Conservation (phyloP, 2,113 vertebrate species). For the Macquaria ambigua region DNA sequence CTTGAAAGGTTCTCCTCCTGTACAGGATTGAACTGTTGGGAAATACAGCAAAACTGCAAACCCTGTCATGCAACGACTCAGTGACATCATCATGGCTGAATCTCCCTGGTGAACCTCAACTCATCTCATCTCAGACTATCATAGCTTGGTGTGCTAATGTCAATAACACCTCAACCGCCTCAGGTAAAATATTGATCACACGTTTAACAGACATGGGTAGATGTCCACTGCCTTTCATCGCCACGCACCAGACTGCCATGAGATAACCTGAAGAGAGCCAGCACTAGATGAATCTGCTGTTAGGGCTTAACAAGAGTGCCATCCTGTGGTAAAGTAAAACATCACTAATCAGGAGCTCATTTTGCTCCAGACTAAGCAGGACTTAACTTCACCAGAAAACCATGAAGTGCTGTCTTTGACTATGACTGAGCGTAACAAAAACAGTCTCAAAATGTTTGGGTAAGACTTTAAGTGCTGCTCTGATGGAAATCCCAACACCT, state of each 20-base stretch:
- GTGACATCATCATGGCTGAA: background rate
- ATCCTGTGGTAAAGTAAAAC: conserved; percentile 80
- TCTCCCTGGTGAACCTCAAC: background rate
- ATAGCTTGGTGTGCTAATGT: background rate
- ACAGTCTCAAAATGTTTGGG: background rate
- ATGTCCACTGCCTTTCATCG: background rate
- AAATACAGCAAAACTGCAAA: background rate
- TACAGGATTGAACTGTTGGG: background rate
- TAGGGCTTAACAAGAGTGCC: conserved; percentile 82
- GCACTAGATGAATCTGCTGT: conserved; percentile 1
- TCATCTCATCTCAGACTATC: background rate
- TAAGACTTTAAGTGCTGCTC: background rate
- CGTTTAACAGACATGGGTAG: background rate
- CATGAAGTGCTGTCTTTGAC: background rate
- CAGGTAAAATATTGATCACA: background rate
- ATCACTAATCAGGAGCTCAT: conserved; percentile 48
- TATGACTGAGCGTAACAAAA: background rate
- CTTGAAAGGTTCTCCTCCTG: background rate
- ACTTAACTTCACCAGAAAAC: background rate
- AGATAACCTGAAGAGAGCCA: conserved; percentile 19
- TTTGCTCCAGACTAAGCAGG: background rate
- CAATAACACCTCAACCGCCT: background rate
- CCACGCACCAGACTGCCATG: background rate
- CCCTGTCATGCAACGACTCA: background rate
- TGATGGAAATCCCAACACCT: background rate